Evolutionary conservation across 2,888 invertebrate genomes (phyloP), one percentile per base, ranked within the genome.

Genomic region (Trisateles emortualis): DNA sequence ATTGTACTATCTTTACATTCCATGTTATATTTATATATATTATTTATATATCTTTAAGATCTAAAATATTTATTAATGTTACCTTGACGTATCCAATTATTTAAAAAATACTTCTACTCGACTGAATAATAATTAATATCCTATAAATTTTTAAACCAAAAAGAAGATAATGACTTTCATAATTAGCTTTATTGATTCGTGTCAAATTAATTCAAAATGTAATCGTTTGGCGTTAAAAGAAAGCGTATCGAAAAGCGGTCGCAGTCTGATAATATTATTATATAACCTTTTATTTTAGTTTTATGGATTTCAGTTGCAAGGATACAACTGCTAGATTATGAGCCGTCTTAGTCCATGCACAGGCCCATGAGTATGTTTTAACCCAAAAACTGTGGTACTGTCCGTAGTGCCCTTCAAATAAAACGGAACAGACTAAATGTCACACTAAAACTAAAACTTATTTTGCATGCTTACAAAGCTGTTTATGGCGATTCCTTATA

Each of bases 1-100:
- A 13, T 35, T 41, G 33, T 52, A 45, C 42, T 60, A 61, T 52
- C 68, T 69, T 75, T 68, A 78, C 76, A 79, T 79, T 76, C 78
- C 76, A 74, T 67, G 64, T 76, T 76, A 70, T 60, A 10, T 33
- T 3, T 22, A 3, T 3, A 22, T 22, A 22, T 22, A 26, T 26
- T 1, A 26, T 36, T 10, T 46, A 47, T 60, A 57, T 68, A 62
- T 62, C 57, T 68, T 33, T 58, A 68, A 69, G 53, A 62, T 70
- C 52, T 68, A 62, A 57, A 64, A 68, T 68, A 64, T 71, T 59
- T 72, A 72, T 60, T 45, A 13, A 60, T 64, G 71, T 71, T 71
- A 64, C 43, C 49, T 41, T 59, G 29, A 56, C 49, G 32, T 53
- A 50, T 17, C 48, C 59, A 61, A 52, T 51, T 45, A 55, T 56